These are phyloP conservation scores for Pyrocoelia pectoralis DNA, from an alignment of 2,888 invertebrate species.

Conservation along the genomic window DNA sequence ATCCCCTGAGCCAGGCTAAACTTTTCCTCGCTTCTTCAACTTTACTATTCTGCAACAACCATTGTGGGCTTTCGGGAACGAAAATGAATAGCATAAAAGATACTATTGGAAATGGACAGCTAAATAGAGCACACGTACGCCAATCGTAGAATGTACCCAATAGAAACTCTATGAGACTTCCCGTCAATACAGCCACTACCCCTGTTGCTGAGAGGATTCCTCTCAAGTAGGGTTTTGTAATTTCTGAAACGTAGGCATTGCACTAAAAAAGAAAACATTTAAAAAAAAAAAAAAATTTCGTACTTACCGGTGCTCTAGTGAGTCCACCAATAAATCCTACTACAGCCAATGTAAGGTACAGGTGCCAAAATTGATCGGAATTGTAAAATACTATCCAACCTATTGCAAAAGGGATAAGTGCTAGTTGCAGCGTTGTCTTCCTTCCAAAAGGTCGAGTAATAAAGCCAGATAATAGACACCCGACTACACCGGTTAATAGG, in stretches of 20 bases:
- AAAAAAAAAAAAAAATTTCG: no score
- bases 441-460: no score
- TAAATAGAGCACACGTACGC: conserved; percentile 75
- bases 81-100: conserved; percentile 72
- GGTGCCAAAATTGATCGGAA: conserved; percentile 67
- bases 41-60: conserved; percentile 75
- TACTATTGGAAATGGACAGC: conserved; percentile 69
- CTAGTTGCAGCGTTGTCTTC: no score
- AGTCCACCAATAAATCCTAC: conserved; percentile 81
- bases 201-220: conserved; percentile 79
- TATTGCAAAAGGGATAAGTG: no score
- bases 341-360: conserved; percentile 74
- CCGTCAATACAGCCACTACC: conserved; percentile 77
- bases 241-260: conserved; percentile 85
- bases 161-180: conserved; percentile 78
- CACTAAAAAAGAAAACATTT: conserved; percentile 61
- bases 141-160: conserved; percentile 76
- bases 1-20: conserved; percentile 81
- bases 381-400: conserved; percentile 78
- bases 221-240: conserved; percentile 80
- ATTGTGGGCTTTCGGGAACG: conserved; percentile 84
- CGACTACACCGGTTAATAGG: no score
- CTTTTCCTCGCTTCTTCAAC: conserved; percentile 72
- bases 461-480: no score
- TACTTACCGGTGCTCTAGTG: conserved; percentile 78